These are phyloP conservation scores for Stegophylla sp. DNA, from an alignment of 2,888 invertebrate species.

Conservation along the genomic window DNA sequence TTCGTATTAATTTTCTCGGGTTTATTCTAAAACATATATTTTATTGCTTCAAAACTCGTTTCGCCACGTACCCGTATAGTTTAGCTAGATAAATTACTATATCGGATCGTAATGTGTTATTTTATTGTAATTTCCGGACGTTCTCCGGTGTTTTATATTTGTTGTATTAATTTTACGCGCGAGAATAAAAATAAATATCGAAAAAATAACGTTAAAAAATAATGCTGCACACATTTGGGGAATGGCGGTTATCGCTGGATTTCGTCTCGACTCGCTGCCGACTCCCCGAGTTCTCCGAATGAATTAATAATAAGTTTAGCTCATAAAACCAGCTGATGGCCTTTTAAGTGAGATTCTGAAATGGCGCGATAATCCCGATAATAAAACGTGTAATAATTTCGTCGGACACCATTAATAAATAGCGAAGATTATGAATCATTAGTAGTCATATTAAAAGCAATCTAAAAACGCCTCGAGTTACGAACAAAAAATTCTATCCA, in stretches of 20 bases:
- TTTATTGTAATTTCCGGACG: neutral
- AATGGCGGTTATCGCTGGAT: neutral
- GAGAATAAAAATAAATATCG: neutral
- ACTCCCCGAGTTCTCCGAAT: no score
- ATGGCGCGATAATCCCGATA: neutral
- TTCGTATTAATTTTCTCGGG: constrained; percentile 24
- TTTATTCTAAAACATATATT: neutral
- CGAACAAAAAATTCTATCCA: neutral
- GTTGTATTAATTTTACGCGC: neutral
- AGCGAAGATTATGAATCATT: constrained; percentile 21
- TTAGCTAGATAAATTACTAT: neutral
- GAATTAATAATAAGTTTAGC: neutral
- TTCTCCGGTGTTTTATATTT: neutral
- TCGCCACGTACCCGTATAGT: neutral
- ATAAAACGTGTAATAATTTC: constrained; percentile 10
- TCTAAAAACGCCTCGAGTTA: constrained; percentile 32
- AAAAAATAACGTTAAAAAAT: no score
- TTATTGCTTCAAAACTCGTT: constrained; percentile 23
- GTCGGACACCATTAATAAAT: constrained; percentile 8
- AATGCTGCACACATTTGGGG: no score
- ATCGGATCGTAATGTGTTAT: neutral
- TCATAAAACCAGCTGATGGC: neutral
- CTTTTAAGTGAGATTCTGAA: constrained; percentile 2
- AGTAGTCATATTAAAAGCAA: constrained; percentile 26
- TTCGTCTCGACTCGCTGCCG: neutral